Conservation (phyloP, 2,113 vertebrate species). For the Campylorhamphus procurvoides region DNA sequence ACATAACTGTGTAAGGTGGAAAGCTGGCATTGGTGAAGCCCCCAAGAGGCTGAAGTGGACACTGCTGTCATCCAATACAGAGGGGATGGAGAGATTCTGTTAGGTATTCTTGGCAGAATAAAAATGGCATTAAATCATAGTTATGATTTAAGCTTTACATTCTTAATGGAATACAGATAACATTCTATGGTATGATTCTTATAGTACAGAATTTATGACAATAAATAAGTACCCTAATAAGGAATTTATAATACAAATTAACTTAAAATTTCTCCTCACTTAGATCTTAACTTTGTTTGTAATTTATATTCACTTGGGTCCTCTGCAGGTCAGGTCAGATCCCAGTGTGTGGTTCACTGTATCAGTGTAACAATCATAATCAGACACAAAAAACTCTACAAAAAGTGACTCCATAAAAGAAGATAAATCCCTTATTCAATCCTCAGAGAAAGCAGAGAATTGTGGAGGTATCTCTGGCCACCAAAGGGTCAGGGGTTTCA, state of each 20-base stretch:
- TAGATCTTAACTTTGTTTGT: background rate
- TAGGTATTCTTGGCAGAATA: background rate
- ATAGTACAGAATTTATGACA: background rate
- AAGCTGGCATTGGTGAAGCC: background rate
- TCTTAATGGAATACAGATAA: background rate
- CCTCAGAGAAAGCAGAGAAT: background rate
- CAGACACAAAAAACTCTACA: background rate
- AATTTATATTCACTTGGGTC: background rate
- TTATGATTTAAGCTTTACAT: background rate
- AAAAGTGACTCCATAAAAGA: background rate
- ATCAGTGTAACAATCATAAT: background rate
- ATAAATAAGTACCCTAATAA: rapidly evolving
- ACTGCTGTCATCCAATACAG: background rate
- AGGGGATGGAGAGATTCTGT: background rate
- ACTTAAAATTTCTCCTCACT: background rate
- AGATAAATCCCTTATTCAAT: background rate
- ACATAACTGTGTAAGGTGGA: background rate
- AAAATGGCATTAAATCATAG: background rate
- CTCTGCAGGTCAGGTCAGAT: background rate
- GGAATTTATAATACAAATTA: background rate
- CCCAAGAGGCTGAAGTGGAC: background rate
- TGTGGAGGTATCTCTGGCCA: background rate
- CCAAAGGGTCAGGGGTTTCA: rapidly evolving
- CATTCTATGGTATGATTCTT: background rate
- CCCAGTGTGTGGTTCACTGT: background rate